Evolutionary conservation across 1,140 invertebrate genomes (phyloP).

Genomic region (Eueides isabella): DNA sequence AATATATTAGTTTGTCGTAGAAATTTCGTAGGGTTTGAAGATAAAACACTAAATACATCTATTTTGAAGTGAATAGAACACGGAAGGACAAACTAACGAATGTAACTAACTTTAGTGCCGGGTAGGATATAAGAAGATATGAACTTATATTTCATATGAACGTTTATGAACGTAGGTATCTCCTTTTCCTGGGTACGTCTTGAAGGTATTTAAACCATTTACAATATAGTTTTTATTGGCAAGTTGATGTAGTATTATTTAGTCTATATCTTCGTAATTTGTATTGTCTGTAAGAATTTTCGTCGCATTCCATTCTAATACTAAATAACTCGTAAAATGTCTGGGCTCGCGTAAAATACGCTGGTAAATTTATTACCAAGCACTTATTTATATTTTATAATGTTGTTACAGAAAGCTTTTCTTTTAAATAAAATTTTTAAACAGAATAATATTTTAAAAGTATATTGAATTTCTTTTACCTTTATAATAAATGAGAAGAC

Average conservation of each 20-base stretch:
- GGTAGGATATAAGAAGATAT: not conserved
- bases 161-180: too few relatives aligned
- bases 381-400: slow-evolving; percentile 33
- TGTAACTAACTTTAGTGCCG: not conserved
- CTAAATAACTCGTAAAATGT: slow-evolving; percentile 68
- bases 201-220: slow-evolving; percentile 6
- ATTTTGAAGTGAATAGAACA: slow-evolving; percentile 31
- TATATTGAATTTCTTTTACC: not conserved
- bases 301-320: slow-evolving; percentile 61
- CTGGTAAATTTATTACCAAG: slow-evolving; percentile 52
- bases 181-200: not conserved
- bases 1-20: slow-evolving; percentile 31
- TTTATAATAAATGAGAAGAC: too few relatives aligned
- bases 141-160: slow-evolving; percentile 10
- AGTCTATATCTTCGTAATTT: not conserved
- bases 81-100: slow-evolving; percentile 1
- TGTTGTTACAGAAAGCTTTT: not conserved
- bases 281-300: slow-evolving; percentile 41
- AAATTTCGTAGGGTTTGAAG: slow-evolving; percentile 29
- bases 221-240: slow-evolving; percentile 15
- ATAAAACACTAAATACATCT: slow-evolving; percentile 36
- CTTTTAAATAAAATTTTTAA: not conserved
- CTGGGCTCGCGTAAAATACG: slow-evolving; percentile 64
- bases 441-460: slow-evolving; percentile 5
- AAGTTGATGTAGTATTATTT: slow-evolving; percentile 21